Base-by-base conservation (phyloP, 1,140 invertebrate species). In the Nixonia krombeini region DNA sequence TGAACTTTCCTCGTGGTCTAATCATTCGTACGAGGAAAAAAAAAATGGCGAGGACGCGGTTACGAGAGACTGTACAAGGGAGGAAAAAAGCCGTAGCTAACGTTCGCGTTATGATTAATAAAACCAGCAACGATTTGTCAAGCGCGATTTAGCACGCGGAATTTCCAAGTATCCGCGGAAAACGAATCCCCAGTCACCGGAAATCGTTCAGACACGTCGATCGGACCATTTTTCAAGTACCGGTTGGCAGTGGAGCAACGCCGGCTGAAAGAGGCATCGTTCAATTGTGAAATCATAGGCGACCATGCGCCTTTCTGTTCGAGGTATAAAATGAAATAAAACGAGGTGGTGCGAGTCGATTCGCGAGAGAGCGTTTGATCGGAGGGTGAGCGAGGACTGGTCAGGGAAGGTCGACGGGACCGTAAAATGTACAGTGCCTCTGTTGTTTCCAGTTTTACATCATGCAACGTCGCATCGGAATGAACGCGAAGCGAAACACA, bases 261-360 rank as follows among this genome's bases (percentile, higher is more conserved):
- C n/a, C n/a, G n/a, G n/a, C n/a, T n/a, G 10, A 6, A 4, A 33
- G 15, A 15, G 26, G 29, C 18, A 35, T 49, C 18, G 42, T 21
- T 38, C 52, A 53, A 65, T 65, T 65, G 62, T 40, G 35, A 65
- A 65, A 65, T 57, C 45, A 65, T 58, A 40, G 53, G 29, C 47
- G 45, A 41, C 13, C 12, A 17, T 15, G 8, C 28, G 47, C 29
- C 17, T 35, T 37, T 53, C 9, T 4, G 45, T 23, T 25, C 37
- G 8, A 8, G 35, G 25, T 45, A 42, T 29, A 29, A 53, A 64
- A 55, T 57, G 41, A 57, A 57, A 63, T 53, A 62, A 52, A 66
- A 58, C 42, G 28, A 45, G 33, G 25, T 16, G 25, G 15, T 23
- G 26, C 28, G 17, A 33, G 35, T 16, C 23, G 35, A 50, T 29